phyloP scores from a whole-genome alignment of 2,797 vertebrate species.

The Pipistrellus nathusii region DNA sequence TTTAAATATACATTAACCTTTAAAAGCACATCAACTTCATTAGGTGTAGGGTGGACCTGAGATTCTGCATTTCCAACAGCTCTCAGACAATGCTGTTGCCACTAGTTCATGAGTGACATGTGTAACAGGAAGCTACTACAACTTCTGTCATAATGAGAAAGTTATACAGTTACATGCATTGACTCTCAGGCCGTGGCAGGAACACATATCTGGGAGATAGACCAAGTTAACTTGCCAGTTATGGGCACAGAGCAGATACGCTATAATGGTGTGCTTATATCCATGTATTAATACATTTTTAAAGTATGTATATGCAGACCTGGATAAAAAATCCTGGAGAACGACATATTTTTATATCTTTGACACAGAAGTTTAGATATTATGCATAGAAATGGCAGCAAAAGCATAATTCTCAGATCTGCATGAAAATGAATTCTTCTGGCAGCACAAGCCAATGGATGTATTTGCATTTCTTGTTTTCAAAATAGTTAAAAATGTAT shows the following conservation, averaged over 20 bases:
- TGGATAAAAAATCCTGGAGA: not conserved
- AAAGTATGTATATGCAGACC: not conserved
- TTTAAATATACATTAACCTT: not conserved
- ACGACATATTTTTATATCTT: not conserved
- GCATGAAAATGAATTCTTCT: not conserved
- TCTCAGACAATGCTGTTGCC: not conserved
- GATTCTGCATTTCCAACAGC: not conserved
- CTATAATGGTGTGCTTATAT: not conserved
- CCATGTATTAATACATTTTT: not conserved
- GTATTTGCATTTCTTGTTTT: constrained; percentile 17
- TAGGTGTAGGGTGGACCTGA: not conserved
- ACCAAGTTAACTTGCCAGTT: not conserved
- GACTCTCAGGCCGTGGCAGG: not conserved
- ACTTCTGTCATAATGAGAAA: not conserved
- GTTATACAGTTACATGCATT: not conserved
- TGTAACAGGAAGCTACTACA: not conserved
- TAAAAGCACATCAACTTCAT: not conserved
- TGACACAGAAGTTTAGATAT: not conserved
- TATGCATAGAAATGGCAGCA: not conserved
- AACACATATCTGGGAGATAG: not conserved
- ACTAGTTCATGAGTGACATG: not conserved
- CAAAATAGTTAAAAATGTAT: not conserved
- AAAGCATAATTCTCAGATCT: not conserved
- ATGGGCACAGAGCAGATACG: not conserved
- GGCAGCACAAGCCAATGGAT: not conserved